A percentile compares a stretch with the other conserved stretches of the same genome.
Evolutionary conservation across 2,797 vertebrate genomes (phyloP).

Genomic region (Cirrhinus molitorella): DNA sequence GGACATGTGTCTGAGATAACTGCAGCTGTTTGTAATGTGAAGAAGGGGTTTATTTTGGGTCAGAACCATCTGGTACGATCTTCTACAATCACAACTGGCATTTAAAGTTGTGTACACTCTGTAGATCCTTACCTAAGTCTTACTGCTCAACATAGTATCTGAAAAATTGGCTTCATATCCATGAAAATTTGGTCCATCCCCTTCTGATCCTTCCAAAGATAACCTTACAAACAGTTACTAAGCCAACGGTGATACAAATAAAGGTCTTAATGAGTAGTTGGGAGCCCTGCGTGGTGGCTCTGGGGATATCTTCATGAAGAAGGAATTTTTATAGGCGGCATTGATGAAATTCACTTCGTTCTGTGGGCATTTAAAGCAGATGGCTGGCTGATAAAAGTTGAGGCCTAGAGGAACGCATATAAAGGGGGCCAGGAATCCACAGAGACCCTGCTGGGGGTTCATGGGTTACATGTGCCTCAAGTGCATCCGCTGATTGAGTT

Average conservation of each 20-base stretch:
- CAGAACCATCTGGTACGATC: not conserved
- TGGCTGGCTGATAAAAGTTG: not conserved
- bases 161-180: not conserved
- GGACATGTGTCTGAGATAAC: not conserved
- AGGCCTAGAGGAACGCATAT: not conserved
- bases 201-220: not conserved
- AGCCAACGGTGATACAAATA: slow-evolving; percentile 36
- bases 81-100: not conserved
- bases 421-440: not conserved
- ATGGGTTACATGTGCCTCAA: slow-evolving; percentile 10
- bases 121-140: not conserved
- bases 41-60: not conserved
- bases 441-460: not conserved
- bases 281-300: not conserved
- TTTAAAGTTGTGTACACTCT: slow-evolving; percentile 6
- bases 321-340: slow-evolving; percentile 46
- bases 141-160: not conserved
- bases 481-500: not conserved
- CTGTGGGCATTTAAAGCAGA: slow-evolving; percentile 26
- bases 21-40: not conserved
- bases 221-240: not conserved
- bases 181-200: slow-evolving; percentile 4
- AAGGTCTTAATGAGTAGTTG: not conserved
- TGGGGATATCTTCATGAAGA: slow-evolving; percentile 25
- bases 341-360: slow-evolving; percentile 7